Evolutionary conservation across 1,140 invertebrate genomes (phyloP).

Genomic region (Leptinotarsa lineolata): DNA sequence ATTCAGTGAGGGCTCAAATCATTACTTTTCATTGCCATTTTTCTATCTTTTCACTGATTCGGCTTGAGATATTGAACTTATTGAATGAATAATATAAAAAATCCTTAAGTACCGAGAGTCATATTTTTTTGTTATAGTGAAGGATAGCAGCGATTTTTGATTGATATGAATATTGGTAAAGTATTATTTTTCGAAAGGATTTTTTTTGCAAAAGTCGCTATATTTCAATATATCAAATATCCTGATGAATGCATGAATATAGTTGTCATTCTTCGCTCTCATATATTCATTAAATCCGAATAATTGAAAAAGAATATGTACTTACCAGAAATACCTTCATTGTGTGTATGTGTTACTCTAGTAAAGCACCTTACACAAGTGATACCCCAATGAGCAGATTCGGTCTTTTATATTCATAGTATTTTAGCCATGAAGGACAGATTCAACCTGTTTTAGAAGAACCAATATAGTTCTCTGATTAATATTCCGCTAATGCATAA

Average conservation of each 20-base stretch:
- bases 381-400: constrained; percentile 7
- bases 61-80: too few relatives aligned
- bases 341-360: constrained; percentile 1
- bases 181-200: neutral
- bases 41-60: too few relatives aligned
- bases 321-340: constrained; percentile 30
- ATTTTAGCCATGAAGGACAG: constrained; percentile 20
- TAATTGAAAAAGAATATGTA: neutral
- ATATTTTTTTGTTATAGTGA: too few relatives aligned
- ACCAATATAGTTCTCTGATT: constrained; percentile 19
- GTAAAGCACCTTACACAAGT: constrained; percentile 22
- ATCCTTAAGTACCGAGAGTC: too few relatives aligned
- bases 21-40: too few relatives aligned
- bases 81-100: too few relatives aligned
- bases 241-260: neutral
- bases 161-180: neutral
- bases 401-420: constrained; percentile 20
- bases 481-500: constrained; percentile 11
- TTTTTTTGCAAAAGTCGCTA: neutral
- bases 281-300: neutral
- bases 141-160: too few relatives aligned
- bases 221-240: neutral
- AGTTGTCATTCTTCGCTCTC: neutral
- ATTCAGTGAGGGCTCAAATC: too few relatives aligned
- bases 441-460: constrained; percentile 25